Evolutionary conservation across 2,888 invertebrate species (phyloP).

Genomic region (Netelia fuscicornis): DNA sequence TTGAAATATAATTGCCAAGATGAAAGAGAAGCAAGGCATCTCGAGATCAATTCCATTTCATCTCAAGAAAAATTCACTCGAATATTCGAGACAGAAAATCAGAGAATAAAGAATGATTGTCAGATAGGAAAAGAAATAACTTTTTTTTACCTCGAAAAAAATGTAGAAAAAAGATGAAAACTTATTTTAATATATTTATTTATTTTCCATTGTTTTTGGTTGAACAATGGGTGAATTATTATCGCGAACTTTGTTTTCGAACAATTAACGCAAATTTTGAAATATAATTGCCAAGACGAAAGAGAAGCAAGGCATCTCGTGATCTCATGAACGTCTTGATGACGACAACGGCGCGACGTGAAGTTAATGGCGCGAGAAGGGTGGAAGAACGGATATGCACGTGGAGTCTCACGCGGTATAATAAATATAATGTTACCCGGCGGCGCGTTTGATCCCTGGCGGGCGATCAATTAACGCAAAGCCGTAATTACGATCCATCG

Average conservation of each 20-base stretch:
- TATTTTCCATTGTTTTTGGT: neutral
- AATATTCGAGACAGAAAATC: neutral
- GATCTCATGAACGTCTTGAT: conserved; percentile 43
- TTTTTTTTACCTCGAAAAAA: neutral
- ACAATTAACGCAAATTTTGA: neutral
- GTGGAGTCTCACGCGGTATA: conserved; percentile 46
- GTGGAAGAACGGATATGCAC: conserved; percentile 46
- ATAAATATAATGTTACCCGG: conserved; percentile 67
- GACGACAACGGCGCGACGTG: conserved; percentile 27
- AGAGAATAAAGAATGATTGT: neutral
- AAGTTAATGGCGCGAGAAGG: neutral
- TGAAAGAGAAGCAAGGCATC: too few species aligned
- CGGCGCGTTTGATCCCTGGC: conserved; percentile 65
- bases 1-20: too few species aligned
- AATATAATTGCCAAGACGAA: conserved; percentile 1
- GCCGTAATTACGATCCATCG: conserved; percentile 74
- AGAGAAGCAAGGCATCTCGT: conserved; percentile 15
- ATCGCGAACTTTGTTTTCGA: neutral
- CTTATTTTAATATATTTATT: neutral
- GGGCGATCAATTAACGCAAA: conserved; percentile 75
- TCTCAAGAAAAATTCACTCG: neutral
- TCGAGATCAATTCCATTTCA: neutral
- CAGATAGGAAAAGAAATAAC: neutral
- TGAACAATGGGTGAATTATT: neutral
- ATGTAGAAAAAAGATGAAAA: neutral